Evolutionary conservation across 2,113 vertebrate species (phyloP).

Genomic region (Coturnix japonica): DNA sequence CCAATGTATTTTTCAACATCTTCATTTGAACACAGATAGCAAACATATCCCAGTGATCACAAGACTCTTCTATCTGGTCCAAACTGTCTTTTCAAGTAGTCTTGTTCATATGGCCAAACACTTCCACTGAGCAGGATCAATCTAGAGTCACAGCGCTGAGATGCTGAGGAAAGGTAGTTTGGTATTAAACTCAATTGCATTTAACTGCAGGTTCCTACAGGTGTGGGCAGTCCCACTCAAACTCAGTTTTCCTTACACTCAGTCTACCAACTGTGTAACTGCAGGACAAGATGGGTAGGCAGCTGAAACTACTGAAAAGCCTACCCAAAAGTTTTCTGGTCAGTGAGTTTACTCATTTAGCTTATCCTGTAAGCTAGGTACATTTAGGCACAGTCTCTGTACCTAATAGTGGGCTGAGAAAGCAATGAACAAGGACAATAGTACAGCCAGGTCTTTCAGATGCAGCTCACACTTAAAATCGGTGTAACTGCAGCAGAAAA

Average conservation of each 20-base stretch:
- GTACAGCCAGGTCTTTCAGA: not conserved
- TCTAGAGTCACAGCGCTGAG: not conserved
- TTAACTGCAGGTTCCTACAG: not conserved
- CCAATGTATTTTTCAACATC: not conserved
- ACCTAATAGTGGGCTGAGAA: not conserved
- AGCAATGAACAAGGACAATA: not conserved
- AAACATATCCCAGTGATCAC: not conserved
- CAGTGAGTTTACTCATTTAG: not conserved
- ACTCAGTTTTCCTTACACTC: not conserved
- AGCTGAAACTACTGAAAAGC: not conserved
- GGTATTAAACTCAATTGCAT: not conserved
- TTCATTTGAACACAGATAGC: not conserved
- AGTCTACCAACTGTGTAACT: too few species aligned
- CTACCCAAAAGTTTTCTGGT: not conserved
- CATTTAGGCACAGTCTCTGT: not conserved
- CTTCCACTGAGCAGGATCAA: not conserved
- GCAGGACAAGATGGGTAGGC: not conserved
- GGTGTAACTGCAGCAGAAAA: not conserved
- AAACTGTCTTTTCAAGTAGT: not conserved
- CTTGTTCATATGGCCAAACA: not conserved
- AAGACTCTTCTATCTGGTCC: not conserved
- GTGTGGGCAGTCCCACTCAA: not conserved
- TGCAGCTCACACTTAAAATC: not conserved
- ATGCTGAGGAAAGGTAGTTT: not conserved
- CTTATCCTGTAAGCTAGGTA: not conserved